A percentile compares a stretch with the other conserved stretches of the same genome.
phyloP scores from a whole-genome alignment of 2,113 vertebrate species.

The Catharus minimus region DNA sequence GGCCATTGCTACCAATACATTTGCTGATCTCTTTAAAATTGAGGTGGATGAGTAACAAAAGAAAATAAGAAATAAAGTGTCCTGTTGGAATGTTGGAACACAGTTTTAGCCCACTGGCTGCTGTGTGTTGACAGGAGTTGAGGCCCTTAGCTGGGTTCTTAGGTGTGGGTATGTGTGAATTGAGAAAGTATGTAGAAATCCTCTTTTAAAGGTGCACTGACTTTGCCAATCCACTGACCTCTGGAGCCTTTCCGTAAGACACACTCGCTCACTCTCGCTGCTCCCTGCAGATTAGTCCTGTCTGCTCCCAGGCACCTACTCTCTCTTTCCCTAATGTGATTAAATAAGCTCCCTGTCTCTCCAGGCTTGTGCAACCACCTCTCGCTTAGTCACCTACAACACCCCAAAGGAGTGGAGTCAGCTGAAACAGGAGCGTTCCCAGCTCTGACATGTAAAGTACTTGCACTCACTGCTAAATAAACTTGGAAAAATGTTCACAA shows the following conservation, averaged over 20 bases:
- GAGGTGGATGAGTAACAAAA: background rate
- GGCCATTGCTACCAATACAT: background rate
- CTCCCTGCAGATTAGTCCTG: constrained; percentile 11
- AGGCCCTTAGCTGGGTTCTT: background rate
- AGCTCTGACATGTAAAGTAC: constrained; percentile 64
- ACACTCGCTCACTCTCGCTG: background rate
- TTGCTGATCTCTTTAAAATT: background rate
- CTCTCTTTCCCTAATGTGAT: constrained; percentile 31
- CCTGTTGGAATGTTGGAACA: background rate
- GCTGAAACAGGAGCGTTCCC: constrained; percentile 61
- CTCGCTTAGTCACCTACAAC: constrained; percentile 61
- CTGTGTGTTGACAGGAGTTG: background rate
- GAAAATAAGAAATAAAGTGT: background rate
- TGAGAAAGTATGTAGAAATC: background rate
- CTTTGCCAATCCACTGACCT: background rate
- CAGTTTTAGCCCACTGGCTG: background rate
- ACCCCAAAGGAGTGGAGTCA: constrained; percentile 57
- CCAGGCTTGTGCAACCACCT: constrained; percentile 24
- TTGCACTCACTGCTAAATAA: constrained; percentile 61
- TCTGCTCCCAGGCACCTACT: constrained; percentile 24
- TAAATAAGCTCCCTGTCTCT: constrained; percentile 57
- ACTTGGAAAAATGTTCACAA: constrained; percentile 61
- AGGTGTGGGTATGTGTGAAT: background rate
- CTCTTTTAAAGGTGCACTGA: background rate
- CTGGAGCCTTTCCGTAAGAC: background rate